Conservation (phyloP, 2,113 vertebrate genomes). For the Sinocyclocheilus anshuiensis region DNA sequence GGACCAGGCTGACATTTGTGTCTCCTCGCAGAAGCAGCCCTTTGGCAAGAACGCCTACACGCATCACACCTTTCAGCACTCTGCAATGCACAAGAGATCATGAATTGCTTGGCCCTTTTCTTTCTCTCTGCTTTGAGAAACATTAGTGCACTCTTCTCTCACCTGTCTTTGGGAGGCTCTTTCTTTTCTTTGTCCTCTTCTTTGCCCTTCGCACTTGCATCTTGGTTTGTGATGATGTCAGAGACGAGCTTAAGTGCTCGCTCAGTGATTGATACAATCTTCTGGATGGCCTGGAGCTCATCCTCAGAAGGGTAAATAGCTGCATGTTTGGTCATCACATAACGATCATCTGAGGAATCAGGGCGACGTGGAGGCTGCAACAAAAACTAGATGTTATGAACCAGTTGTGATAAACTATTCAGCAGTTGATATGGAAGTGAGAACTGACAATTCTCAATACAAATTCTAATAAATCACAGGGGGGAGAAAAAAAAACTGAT, state of each 20-base stretch:
- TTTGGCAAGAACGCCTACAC: constrained; percentile 96
- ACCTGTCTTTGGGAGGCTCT: constrained; percentile 88
- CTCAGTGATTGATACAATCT: constrained; percentile 97
- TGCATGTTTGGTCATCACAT: constrained; percentile 97
- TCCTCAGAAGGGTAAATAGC: constrained; percentile 97
- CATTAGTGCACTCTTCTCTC: neutral
- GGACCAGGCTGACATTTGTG: constrained; percentile 90
- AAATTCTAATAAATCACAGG: too few relatives aligned
- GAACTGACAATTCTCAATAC: too few relatives aligned
- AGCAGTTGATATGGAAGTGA: too few relatives aligned
- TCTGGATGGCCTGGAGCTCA: constrained; percentile 96
- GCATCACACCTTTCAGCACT: constrained; percentile 94
- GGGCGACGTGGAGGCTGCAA: constrained; percentile 91
- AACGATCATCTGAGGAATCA: constrained; percentile 96
- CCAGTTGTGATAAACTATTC: too few relatives aligned
- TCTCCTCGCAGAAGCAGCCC: constrained; percentile 93
- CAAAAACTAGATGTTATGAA: neutral
- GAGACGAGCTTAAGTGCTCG: constrained; percentile 97
- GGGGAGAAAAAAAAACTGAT: too few relatives aligned
- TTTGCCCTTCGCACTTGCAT: constrained; percentile 75
- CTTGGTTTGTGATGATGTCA: constrained; percentile 91
- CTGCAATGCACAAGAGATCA: constrained; percentile 65
- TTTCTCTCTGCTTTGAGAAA: neutral
- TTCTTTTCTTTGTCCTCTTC: constrained; percentile 92
- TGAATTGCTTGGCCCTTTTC: neutral